Conservation (phyloP, 2,797 vertebrate genomes). For the Dendrocincla fuliginosa region DNA sequence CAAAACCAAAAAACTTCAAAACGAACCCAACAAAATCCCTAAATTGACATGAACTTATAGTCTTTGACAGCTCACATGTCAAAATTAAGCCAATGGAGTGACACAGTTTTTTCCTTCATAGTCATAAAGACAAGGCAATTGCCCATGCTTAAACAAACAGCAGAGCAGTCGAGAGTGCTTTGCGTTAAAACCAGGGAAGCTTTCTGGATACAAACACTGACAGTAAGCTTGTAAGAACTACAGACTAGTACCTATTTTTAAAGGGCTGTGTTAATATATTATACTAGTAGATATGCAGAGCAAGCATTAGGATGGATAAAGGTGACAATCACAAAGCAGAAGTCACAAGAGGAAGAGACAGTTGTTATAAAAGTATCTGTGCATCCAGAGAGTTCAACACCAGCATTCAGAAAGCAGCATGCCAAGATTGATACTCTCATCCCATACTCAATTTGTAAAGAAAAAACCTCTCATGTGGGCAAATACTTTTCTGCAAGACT, state of each 20-base stretch:
- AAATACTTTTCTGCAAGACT: not conserved
- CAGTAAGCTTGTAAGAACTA: not conserved
- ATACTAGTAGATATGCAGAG: not conserved
- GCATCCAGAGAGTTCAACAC: not conserved
- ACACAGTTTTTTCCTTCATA: not conserved
- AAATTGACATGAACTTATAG: not conserved
- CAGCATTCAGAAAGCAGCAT: not conserved
- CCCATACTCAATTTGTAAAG: not conserved
- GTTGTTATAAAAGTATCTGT: not conserved
- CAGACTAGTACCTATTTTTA: not conserved
- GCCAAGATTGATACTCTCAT: not conserved
- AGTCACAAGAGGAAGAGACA: not conserved
- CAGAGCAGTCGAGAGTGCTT: not conserved
- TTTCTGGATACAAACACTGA: not conserved
- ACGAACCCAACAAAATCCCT: not conserved
- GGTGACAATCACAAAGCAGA: not conserved
- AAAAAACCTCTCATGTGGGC: not conserved
- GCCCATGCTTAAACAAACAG: not conserved
- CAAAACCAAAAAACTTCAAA: not conserved
- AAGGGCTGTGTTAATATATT: not conserved
- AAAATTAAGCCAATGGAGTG: not conserved
- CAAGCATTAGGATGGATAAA: not conserved
- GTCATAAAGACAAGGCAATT: not conserved
- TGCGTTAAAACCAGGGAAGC: not conserved
- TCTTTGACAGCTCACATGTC: not conserved